Conservation (phyloP, 2,797 vertebrate genomes). For the Alcedo atthis region DNA sequence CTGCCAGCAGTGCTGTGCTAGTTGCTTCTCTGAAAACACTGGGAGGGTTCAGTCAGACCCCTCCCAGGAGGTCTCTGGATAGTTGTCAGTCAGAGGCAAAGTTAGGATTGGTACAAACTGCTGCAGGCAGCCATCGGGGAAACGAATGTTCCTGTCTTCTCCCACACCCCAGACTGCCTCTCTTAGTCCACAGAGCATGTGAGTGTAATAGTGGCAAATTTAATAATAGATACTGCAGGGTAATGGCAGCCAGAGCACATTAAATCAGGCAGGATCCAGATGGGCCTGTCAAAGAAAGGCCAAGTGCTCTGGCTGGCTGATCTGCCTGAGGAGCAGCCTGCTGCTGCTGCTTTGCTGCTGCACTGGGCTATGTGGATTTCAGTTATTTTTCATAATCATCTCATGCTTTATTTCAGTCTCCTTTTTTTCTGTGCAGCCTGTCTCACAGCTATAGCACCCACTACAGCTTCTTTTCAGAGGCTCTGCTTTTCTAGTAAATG, state of each 20-base stretch:
- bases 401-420: not conserved
- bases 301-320: not conserved
- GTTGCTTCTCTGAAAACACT: not conserved
- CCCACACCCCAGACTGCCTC: not conserved
- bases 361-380: not conserved
- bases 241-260: conserved; percentile 3
- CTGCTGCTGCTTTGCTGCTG: conserved; percentile 8
- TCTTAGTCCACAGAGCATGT: not conserved
- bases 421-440: not conserved
- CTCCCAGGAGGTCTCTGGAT: not conserved
- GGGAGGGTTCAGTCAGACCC: not conserved
- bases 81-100: not conserved
- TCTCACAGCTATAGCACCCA: not conserved
- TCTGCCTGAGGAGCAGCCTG: not conserved
- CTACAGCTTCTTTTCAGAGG: not conserved
- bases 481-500: not conserved
- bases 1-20: not conserved
- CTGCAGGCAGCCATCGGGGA: not conserved
- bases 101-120: not conserved
- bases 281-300: not conserved
- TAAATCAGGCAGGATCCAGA: conserved; percentile 7
- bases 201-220: not conserved
- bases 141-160: not conserved
- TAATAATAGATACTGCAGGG: not conserved
- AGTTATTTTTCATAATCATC: not conserved